phyloP scores from a whole-genome alignment of 1,140 invertebrate species.

The Neotoxoptera formosana region DNA sequence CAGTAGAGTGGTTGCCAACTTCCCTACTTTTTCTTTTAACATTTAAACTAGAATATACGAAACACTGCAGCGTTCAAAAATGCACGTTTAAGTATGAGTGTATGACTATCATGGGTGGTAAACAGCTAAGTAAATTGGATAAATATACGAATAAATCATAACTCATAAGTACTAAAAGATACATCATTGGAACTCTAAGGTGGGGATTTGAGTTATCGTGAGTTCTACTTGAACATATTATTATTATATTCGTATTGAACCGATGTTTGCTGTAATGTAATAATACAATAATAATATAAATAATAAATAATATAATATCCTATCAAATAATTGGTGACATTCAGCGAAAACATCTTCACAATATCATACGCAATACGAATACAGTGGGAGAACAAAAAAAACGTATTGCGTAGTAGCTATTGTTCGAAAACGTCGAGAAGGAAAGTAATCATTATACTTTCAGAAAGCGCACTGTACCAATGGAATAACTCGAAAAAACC shows the following conservation, averaged over 20 bases:
- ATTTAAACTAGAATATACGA: background rate
- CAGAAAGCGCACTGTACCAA: too few species aligned
- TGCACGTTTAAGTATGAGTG: too few species aligned
- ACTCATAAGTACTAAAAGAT: background rate
- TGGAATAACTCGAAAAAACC: too few species aligned
- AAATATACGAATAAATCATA: background rate
- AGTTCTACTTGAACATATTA: too few species aligned
- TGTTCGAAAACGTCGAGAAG: too few species aligned
- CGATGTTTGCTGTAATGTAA: background rate
- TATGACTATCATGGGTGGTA: too few species aligned
- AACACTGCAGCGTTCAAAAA: background rate
- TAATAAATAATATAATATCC: accelerated
- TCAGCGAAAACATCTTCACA: background rate
- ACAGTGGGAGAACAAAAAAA: too few species aligned
- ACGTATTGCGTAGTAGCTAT: too few species aligned
- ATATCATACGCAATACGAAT: too few species aligned
- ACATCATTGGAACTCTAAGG: background rate
- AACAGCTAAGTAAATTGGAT: background rate
- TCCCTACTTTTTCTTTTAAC: background rate
- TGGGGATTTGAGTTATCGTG: background rate
- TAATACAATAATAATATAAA: too few species aligned
- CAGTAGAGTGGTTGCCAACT: background rate
- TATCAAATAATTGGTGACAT: background rate
- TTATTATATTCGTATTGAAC: background rate
- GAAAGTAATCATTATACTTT: too few species aligned